Base-by-base conservation (phyloP, 2,113 vertebrate genomes). In the Otis tarda region DNA sequence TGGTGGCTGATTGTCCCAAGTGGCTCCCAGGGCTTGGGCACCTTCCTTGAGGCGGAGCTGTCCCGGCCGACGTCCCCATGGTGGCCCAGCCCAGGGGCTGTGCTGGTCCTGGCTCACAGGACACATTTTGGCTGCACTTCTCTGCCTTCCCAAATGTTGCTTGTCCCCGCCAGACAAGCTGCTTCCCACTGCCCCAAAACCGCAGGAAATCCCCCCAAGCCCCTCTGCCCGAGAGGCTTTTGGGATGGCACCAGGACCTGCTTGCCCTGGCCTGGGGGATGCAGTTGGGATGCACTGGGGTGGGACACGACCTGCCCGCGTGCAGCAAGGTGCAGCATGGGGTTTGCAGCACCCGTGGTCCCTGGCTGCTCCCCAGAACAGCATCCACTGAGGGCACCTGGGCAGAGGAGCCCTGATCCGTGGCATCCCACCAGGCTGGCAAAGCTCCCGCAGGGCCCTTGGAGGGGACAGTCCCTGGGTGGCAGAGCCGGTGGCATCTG, bases 121-220 rank as follows among this genome's bases (percentile, higher is more conserved):
- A 35, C 25, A 10, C 7, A 5, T 13, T 65, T 52, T 3, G 4
- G 18, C 47, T 73, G 33, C 1, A 5, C 39, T 57, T 56, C 50
- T 79, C 20, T 67, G 37, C 61, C 53, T 37, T 67, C 64, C 68
- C 41, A 49, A 83, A 27, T 3, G 7, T 37, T 2, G 1, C 33
- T 35, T 1, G 3, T 83, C 49, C 57, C 39, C 2, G 1, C 24
- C 1, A 4, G 60, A 16, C 0, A 0, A 60, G 35, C 56, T 83
- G 52, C 56, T 68, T 75, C 41, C 19, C 65, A 70, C 8, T 5
- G 63, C 14, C 59, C 59, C 43, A 11, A 3, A 71, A 13, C 20
- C 41, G 33, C 81, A 49, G 73, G 33, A 45, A 49, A 49, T 25
- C 21, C 21, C 39, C 15, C 14, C 12, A 4, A 18, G 7, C 10